Percentiles rank a stretch among this genome's conserved stretches.
These are phyloP conservation scores for Mus spretus DNA, from an alignment of 2,797 vertebrate genomes.

Conservation along the genomic window DNA sequence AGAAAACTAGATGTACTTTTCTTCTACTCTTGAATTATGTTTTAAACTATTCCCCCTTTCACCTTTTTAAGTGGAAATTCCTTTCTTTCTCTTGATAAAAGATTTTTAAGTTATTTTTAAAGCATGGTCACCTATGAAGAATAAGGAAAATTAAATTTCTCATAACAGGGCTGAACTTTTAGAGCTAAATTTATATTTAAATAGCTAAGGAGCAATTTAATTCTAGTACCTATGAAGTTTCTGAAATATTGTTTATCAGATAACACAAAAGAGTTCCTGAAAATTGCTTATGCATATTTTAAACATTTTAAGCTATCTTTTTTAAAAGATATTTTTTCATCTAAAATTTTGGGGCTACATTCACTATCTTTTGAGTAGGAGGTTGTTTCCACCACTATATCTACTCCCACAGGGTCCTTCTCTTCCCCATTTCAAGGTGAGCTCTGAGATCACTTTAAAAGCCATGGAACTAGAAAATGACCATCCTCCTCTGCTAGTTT, in stretches of 20 bases:
- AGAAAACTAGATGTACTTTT: neutral
- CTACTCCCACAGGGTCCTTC: neutral
- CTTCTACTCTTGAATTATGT: neutral
- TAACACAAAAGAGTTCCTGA: neutral
- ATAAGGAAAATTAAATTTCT: conserved; percentile 30
- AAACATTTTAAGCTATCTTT: neutral
- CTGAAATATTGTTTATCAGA: neutral
- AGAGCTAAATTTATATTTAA: conserved; percentile 43
- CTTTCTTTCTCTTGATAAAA: neutral
- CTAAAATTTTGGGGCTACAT: neutral
- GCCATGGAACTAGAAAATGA: neutral
- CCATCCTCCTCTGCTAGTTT: neutral
- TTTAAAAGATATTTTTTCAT: conserved; percentile 19
- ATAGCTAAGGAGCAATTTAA: neutral
- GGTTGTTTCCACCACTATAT: conserved; percentile 28
- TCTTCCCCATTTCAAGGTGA: neutral
- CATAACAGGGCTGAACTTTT: neutral
- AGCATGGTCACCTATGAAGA: neutral
- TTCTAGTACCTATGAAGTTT: conserved; percentile 17
- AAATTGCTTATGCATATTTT: conserved; percentile 1
- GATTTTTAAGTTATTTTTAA: conserved; percentile 37
- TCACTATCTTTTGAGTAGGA: conserved; percentile 28
- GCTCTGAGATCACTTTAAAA: neutral
- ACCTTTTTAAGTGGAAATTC: neutral
- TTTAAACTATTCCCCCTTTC: neutral